These are phyloP conservation scores for Augochlorella aurata DNA, from an alignment of 2,888 invertebrate species.

Conservation along the genomic window DNA sequence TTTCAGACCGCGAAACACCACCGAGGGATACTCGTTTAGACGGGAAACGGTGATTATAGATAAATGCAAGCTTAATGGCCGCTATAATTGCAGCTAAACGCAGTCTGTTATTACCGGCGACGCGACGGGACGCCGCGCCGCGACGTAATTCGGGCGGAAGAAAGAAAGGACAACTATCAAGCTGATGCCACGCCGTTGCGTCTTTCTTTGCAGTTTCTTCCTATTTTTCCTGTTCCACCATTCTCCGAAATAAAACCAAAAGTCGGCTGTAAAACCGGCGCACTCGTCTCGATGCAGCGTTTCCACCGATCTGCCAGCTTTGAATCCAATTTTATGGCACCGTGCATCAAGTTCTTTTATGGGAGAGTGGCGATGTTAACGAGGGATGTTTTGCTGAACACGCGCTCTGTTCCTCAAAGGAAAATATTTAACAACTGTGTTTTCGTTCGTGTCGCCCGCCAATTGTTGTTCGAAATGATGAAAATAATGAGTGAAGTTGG, in stretches of 20 bases:
- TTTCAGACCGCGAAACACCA: not conserved
- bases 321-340: too few relatives aligned
- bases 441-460: too few relatives aligned
- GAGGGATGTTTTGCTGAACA: too few relatives aligned
- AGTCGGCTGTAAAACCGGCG: not conserved
- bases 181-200: not conserved
- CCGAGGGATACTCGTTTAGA: conserved; percentile 36
- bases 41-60: conserved; percentile 51
- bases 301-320: too few relatives aligned
- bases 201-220: not conserved
- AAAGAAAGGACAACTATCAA: not conserved
- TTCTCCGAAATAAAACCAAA: not conserved
- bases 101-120: conserved; percentile 40
- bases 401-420: too few relatives aligned
- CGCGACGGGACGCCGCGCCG: too few relatives aligned
- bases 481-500: too few relatives aligned
- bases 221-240: not conserved
- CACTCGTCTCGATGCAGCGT: too few relatives aligned
- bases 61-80: conserved; percentile 50
- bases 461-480: too few relatives aligned
- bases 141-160: conserved; percentile 37
- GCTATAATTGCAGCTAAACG: conserved; percentile 47
- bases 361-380: too few relatives aligned
- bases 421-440: too few relatives aligned
- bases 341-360: too few relatives aligned